phyloP scores from a whole-genome alignment of 2,797 vertebrate genomes.

The Hybognathus amarus region DNA sequence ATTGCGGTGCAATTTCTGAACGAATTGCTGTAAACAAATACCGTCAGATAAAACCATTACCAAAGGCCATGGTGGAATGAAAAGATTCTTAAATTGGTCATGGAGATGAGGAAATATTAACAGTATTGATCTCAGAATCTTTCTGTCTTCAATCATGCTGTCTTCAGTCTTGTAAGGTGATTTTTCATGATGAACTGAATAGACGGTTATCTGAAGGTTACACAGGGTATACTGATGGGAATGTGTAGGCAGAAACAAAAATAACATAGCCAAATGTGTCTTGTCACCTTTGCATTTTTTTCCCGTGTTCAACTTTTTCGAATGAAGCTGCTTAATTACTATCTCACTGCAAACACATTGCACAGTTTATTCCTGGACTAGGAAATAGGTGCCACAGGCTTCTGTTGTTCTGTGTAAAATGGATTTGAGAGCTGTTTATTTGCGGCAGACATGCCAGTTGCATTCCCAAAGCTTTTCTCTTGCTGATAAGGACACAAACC shows the following conservation, averaged over 20 bases:
- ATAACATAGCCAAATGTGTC: slow-evolving; percentile 17
- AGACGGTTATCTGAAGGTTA: slow-evolving; percentile 25
- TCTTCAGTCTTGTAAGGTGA: background rate
- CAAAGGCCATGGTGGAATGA: slow-evolving; percentile 43
- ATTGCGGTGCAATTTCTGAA: slow-evolving; percentile 56
- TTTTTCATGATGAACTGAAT: slow-evolving; percentile 31
- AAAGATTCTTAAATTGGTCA: slow-evolving; percentile 58
- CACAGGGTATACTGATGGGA: background rate
- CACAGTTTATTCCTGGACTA: slow-evolving; percentile 56
- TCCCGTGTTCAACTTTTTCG: slow-evolving; percentile 29
- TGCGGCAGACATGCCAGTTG: slow-evolving; percentile 47
- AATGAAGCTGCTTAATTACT: slow-evolving; percentile 58
- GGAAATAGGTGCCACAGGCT: slow-evolving; percentile 45
- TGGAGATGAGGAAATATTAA: slow-evolving; percentile 55
- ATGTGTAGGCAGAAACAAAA: background rate
- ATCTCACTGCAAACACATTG: slow-evolving; percentile 61
- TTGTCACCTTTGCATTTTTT: slow-evolving; percentile 31
- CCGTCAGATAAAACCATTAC: slow-evolving; percentile 63
- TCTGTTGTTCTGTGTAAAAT: slow-evolving; percentile 57
- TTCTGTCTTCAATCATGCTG: slow-evolving; percentile 9
- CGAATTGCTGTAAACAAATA: slow-evolving; percentile 56
- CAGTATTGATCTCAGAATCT: slow-evolving; percentile 44
- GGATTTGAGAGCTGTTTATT: slow-evolving; percentile 60
- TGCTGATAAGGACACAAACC: slow-evolving; percentile 39
- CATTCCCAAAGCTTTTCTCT: slow-evolving; percentile 48